phyloP scores from a whole-genome alignment of 2,113 vertebrate genomes.

The Zapornia atra region DNA sequence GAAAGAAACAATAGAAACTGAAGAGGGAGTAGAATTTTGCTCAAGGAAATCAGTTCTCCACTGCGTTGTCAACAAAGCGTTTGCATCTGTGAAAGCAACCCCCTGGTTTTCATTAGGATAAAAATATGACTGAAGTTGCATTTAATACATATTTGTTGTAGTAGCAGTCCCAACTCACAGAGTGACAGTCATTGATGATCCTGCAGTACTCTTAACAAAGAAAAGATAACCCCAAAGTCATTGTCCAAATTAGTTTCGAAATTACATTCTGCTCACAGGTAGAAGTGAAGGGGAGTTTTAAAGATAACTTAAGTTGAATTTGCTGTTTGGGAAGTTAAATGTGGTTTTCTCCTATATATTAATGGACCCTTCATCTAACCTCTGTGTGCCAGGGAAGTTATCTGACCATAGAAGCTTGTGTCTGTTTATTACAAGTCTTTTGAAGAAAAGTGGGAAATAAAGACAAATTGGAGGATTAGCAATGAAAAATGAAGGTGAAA shows the following conservation, averaged over 20 bases:
- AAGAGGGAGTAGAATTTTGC: constrained; percentile 19
- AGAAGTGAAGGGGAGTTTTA: not conserved
- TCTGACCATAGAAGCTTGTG: not conserved
- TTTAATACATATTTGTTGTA: not conserved
- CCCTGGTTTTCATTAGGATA: not conserved
- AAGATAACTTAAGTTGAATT: not conserved
- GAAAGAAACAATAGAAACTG: constrained; percentile 26
- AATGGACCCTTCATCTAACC: not conserved
- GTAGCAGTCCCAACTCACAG: not conserved
- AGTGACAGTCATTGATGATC: not conserved
- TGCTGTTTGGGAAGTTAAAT: not conserved
- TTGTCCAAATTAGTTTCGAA: constrained; percentile 8
- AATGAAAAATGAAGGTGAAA: not conserved
- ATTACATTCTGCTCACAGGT: not conserved
- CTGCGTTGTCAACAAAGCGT: not conserved
- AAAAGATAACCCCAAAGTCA: not conserved
- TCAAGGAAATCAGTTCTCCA: constrained; percentile 26
- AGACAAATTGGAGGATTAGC: not conserved
- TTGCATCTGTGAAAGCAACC: not conserved
- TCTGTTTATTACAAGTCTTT: not conserved
- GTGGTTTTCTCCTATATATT: not conserved
- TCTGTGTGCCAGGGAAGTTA: not conserved
- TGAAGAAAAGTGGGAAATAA: not conserved
- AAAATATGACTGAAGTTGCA: not conserved
- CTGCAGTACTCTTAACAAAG: not conserved